Conservation (phyloP, 2,888 invertebrate genomes). For the Aproaerema taeniolella region DNA sequence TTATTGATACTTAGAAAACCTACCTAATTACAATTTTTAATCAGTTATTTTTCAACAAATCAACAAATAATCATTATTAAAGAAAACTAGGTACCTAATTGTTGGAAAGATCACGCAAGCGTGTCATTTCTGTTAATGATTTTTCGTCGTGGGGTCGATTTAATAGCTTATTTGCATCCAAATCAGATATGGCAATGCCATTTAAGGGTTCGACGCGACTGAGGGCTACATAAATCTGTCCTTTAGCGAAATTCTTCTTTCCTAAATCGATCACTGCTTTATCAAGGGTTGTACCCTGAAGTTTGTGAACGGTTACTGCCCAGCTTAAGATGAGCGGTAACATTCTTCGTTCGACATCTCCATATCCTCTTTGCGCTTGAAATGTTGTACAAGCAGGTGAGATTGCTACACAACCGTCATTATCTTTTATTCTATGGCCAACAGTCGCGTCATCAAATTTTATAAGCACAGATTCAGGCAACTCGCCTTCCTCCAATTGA, state of each 20-base stretch:
- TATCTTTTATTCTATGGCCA: too few species aligned
- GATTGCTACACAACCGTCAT: background rate
- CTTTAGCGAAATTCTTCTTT: slow-evolving; percentile 26
- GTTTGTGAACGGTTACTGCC: slow-evolving; percentile 29
- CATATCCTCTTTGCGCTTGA: slow-evolving; percentile 23
- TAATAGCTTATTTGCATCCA: slow-evolving; percentile 21
- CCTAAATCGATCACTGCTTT: slow-evolving; percentile 28
- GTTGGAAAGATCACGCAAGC: background rate
- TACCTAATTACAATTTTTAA: too few species aligned
- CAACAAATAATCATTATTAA: too few species aligned
- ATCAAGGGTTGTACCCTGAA: slow-evolving; percentile 26
- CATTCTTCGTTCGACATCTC: slow-evolving; percentile 27
- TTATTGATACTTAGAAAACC: too few species aligned
- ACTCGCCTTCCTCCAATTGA: background rate
- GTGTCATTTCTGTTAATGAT: background rate
- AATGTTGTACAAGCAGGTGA: slow-evolving; percentile 12
- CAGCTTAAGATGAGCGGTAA: slow-evolving; percentile 28
- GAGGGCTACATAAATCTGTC: slow-evolving; percentile 26
- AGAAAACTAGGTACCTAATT: background rate
- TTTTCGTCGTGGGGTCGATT: slow-evolving; percentile 19
- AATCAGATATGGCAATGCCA: slow-evolving; percentile 21
- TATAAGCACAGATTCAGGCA: background rate
- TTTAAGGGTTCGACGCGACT: slow-evolving; percentile 25
- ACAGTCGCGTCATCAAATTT: slow-evolving; percentile 4
- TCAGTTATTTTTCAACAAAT: too few species aligned